Evolutionary conservation across 2,888 invertebrate genomes (phyloP).

Genomic region (Caenorhabditis sp.): DNA sequence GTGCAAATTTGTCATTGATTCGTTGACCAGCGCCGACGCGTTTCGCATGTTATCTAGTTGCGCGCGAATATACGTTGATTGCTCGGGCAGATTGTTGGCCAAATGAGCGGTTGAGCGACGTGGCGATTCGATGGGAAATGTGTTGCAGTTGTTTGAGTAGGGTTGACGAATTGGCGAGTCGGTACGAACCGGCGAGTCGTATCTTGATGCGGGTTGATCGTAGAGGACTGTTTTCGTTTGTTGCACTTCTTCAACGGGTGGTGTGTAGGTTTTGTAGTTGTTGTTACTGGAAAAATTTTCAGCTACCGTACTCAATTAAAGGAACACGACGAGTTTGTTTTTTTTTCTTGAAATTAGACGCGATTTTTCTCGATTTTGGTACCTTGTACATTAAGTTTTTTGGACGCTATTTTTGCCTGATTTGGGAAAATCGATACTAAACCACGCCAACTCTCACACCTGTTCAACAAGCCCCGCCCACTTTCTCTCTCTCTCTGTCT

Average conservation of each 20-base stretch:
- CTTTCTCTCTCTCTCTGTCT: too few relatives aligned
- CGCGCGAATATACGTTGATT: constrained; percentile 20
- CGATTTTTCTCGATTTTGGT: too few relatives aligned
- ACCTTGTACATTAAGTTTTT: too few relatives aligned
- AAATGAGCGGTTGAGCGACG: constrained; percentile 30
- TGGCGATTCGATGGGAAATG: neutral
- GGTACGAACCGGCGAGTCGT: neutral
- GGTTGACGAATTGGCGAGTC: neutral
- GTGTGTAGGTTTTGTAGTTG: constrained; percentile 26
- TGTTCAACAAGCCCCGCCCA: too few relatives aligned
- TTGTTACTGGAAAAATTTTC: constrained; percentile 19
- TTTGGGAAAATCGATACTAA: too few relatives aligned
- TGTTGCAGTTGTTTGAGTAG: neutral
- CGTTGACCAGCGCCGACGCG: constrained; percentile 15
- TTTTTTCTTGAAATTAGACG: too few relatives aligned
- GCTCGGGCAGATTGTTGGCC: constrained; percentile 18
- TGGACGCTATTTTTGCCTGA: too few relatives aligned
- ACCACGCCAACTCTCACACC: too few relatives aligned
- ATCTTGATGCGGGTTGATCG: neutral
- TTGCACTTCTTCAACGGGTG: neutral
- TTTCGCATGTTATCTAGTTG: constrained; percentile 23
- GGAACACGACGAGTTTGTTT: too few relatives aligned
- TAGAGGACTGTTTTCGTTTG: constrained; percentile 5
- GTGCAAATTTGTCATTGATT: constrained; percentile 31
- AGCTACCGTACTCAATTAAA: neutral